A percentile compares a stretch with the other conserved stretches of the same genome.
Evolutionary conservation across 2,888 invertebrate species (phyloP).

Genomic region (Alcis repandata): DNA sequence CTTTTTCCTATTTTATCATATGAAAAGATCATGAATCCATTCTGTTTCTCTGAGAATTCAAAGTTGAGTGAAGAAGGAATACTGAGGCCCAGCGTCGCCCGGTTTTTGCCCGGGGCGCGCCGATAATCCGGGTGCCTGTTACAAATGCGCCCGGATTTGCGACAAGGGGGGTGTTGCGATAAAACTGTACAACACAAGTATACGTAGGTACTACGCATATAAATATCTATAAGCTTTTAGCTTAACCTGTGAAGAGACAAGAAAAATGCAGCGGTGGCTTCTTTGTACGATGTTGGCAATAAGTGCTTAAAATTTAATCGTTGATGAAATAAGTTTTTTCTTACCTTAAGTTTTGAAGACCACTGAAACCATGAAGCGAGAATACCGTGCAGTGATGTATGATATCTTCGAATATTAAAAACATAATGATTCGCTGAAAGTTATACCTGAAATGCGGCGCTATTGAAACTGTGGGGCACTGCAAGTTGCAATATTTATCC

Average conservation of each 20-base stretch:
- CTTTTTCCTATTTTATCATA: no score
- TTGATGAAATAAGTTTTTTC: no score
- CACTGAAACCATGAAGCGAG: no score
- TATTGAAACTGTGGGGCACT: no score
- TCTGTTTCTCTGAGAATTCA: not conserved
- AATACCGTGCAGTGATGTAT: no score
- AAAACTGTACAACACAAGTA: slow-evolving; percentile 43
- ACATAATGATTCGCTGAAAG: no score
- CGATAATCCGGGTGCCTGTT: slow-evolving; percentile 69
- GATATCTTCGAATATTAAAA: no score
- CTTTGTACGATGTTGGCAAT: not conserved
- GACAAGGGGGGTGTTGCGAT: slow-evolving; percentile 55
- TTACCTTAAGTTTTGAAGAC: no score
- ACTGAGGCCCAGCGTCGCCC: slow-evolving; percentile 37
- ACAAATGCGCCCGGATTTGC: slow-evolving; percentile 67
- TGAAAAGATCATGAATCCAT: no score
- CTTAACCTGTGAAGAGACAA: slow-evolving; percentile 8
- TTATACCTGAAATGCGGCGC: no score
- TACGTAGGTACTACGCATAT: not conserved
- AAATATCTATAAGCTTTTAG: not conserved
- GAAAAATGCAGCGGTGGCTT: not conserved
- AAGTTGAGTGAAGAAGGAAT: slow-evolving; percentile 22
- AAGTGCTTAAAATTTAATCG: not conserved
- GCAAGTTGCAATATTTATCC: no score
- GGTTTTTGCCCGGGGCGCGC: slow-evolving; percentile 68